These are phyloP conservation scores for Tortricodes alternella DNA, from an alignment of 2,888 invertebrate species.

Conservation along the genomic window DNA sequence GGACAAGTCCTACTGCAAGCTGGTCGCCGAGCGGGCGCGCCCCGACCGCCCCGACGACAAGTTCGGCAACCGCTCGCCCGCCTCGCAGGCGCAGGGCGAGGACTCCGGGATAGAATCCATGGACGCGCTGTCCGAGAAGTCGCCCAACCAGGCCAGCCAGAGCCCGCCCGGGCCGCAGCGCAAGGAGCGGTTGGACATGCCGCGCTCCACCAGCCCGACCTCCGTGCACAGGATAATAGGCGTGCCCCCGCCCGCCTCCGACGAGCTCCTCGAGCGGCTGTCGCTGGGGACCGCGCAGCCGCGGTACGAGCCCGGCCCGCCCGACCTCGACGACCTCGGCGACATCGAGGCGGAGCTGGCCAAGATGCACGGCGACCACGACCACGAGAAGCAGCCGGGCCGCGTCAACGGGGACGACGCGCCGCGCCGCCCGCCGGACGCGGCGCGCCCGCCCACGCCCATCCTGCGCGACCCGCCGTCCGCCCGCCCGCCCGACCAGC, in stretches of 20 bases:
- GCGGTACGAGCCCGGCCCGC: slow-evolving; percentile 62
- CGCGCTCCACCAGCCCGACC: slow-evolving; percentile 67
- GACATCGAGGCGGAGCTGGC: slow-evolving; percentile 88
- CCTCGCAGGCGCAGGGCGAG: slow-evolving; percentile 87
- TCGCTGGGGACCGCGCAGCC: slow-evolving; percentile 55
- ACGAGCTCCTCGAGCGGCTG: slow-evolving; percentile 58
- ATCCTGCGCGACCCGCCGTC: slow-evolving; percentile 44
- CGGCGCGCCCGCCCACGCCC: slow-evolving; percentile 58
- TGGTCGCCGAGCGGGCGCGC: slow-evolving; percentile 72
- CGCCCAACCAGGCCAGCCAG: slow-evolving; percentile 92
- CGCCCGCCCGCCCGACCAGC: slow-evolving; percentile 31
- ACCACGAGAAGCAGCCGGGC: slow-evolving; percentile 57
- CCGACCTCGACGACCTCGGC: slow-evolving; percentile 80
- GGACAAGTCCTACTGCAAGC: slow-evolving; percentile 82
- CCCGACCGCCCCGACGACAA: slow-evolving; percentile 54
- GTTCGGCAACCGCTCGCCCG: slow-evolving; percentile 72
- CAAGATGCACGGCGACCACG: slow-evolving; percentile 83
- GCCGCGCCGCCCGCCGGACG: slow-evolving; percentile 46
- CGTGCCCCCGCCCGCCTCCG: slow-evolving; percentile 58
- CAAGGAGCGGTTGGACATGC: slow-evolving; percentile 72
- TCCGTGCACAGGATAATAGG: slow-evolving; percentile 77
- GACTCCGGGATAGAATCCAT: slow-evolving; percentile 96
- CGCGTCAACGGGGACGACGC: slow-evolving; percentile 64
- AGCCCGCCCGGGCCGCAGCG: slow-evolving; percentile 83
- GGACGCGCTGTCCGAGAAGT: slow-evolving; percentile 96